These are phyloP conservation scores for Leucoraja ocellata DNA, from an alignment of 2,797 vertebrate species.

Conservation along the genomic window DNA sequence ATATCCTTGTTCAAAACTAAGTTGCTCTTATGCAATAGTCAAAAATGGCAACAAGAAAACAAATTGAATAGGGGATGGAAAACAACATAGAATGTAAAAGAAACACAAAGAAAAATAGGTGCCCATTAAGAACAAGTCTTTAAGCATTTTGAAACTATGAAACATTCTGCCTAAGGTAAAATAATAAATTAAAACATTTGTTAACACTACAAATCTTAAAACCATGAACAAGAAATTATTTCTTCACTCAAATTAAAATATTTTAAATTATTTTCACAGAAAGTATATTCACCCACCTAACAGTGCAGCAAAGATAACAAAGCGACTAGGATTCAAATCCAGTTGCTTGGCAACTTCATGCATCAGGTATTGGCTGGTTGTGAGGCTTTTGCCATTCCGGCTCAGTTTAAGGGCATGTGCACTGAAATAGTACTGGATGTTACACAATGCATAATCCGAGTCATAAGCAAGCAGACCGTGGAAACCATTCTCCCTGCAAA, in stretches of 20 bases:
- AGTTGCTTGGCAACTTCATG: constrained; percentile 92
- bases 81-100: not conserved
- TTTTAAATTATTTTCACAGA: not conserved
- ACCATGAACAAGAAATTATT: constrained; percentile 17
- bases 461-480: constrained; percentile 89
- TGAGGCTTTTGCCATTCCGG: constrained; percentile 91
- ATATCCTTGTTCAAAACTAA: not conserved
- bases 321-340: constrained; percentile 83
- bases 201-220: not conserved
- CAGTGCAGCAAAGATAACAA: constrained; percentile 88
- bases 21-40: not conserved
- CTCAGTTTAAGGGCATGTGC: constrained; percentile 92
- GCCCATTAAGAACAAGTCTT: not conserved
- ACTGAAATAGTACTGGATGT: constrained; percentile 91
- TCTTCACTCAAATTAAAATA: not conserved
- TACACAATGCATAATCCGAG: constrained; percentile 90
- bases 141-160: constrained; percentile 22
- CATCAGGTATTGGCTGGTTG: constrained; percentile 95
- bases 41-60: not conserved
- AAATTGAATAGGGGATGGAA: not conserved
- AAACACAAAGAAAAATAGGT: not conserved
- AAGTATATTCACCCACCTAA: constrained; percentile 69
- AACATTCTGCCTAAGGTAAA: constrained; percentile 39
- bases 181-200: constrained; percentile 8
- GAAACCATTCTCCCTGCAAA: constrained; percentile 85